Evolutionary conservation across 1,140 invertebrate genomes (phyloP).

Genomic region (Cepaea nemoralis): DNA sequence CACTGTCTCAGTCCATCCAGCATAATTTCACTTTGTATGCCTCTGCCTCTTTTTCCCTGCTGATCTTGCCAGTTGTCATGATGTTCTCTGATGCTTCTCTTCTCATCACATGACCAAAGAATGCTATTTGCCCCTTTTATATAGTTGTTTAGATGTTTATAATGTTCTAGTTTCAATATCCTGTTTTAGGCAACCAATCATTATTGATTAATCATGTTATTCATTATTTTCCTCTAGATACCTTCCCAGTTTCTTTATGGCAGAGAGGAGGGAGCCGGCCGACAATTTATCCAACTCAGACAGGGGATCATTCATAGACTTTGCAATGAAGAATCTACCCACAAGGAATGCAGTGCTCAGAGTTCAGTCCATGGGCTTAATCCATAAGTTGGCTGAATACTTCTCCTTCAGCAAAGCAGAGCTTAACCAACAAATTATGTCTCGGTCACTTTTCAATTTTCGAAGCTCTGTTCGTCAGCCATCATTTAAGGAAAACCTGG

Average conservation of each 20-base stretch:
- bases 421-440: background rate
- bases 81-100: no score
- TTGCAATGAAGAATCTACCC: constrained; percentile 18
- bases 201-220: background rate
- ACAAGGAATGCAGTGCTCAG: constrained; percentile 22
- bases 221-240: background rate
- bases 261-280: background rate
- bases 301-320: constrained; percentile 30
- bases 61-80: no score
- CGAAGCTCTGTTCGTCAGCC: background rate
- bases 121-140: no score
- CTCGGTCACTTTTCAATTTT: background rate
- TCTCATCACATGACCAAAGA: no score
- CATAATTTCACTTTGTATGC: no score
- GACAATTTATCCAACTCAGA: constrained; percentile 15
- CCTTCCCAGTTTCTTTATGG: constrained; percentile 6
- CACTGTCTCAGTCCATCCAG: no score
- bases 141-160: no score
- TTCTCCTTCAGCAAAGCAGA: background rate
- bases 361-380: constrained; percentile 20
- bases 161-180: no score
- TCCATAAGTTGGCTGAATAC: constrained; percentile 1
- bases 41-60: no score
- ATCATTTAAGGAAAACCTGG: background rate
- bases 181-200: background rate